phyloP scores from a whole-genome alignment of 2,888 invertebrate genomes.

The Linnaemya vulpina region DNA sequence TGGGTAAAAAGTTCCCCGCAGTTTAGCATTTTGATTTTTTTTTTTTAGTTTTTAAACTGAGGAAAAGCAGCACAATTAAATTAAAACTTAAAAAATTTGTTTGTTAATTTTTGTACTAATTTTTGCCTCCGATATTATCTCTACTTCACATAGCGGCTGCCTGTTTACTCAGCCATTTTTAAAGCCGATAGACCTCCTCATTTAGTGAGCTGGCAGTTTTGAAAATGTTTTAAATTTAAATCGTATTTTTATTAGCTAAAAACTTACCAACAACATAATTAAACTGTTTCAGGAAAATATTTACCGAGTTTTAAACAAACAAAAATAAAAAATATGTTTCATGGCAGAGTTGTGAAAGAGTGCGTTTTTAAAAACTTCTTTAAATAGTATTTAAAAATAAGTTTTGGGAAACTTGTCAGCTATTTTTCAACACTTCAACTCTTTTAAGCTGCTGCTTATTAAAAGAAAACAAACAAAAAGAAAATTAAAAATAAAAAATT shows the following conservation, averaged over 20 bases:
- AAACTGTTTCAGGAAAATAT: not conserved
- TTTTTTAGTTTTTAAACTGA: too few relatives aligned
- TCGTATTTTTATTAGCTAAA: not conserved
- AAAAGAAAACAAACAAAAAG: not conserved
- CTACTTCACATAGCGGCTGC: too few relatives aligned
- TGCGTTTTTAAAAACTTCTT: not conserved
- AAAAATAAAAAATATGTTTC: not conserved
- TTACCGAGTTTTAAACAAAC: not conserved
- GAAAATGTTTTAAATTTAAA: not conserved
- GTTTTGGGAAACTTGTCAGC: too few relatives aligned
- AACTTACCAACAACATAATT: not conserved
- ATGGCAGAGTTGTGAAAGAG: not conserved
- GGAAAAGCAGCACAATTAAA: too few relatives aligned
- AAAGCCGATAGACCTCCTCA: too few relatives aligned
- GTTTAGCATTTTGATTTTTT: too few relatives aligned
- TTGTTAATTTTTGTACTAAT: too few relatives aligned
- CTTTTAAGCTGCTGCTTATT: not conserved
- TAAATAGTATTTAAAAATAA: not conserved
- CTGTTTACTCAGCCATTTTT: too few relatives aligned
- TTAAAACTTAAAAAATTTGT: too few relatives aligned
- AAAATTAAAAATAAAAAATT: not conserved
- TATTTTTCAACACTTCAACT: not conserved
- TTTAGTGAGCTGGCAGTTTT: too few relatives aligned
- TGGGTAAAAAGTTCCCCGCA: too few relatives aligned
- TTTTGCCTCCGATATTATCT: too few relatives aligned